A percentile compares a stretch with the other conserved stretches of the same genome.
Conservation (phyloP, 2,888 invertebrate genomes). For the Oithona nana region DNA sequence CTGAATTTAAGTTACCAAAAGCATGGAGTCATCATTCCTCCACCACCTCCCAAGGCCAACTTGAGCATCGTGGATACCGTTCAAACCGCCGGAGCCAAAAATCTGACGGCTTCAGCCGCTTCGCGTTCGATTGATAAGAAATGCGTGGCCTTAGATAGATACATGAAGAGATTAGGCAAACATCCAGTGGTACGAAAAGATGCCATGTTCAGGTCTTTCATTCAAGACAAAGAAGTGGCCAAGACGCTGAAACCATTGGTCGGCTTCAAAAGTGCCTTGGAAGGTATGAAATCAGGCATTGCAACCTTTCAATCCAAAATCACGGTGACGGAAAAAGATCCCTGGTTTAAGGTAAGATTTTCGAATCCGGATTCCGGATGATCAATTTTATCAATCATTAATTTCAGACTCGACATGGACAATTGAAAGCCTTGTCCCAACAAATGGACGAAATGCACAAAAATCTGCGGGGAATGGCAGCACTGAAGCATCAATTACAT, state of each 20-base stretch:
- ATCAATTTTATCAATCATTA: neutral
- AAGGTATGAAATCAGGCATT: neutral
- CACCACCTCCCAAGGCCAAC: neutral
- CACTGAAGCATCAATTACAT: neutral
- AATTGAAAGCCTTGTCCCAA: conserved; percentile 1
- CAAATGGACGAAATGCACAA: conserved; percentile 1
- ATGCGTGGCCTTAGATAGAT: conserved; percentile 3
- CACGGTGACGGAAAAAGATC: conserved; percentile 6
- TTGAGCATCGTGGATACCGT: neutral
- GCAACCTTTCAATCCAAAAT: neutral
- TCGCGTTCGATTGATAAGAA: neutral
- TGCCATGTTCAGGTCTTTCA: conserved; percentile 12
- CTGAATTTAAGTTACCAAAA: neutral
- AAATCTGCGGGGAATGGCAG: neutral
- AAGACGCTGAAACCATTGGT: neutral
- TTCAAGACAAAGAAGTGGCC: conserved; percentile 10
- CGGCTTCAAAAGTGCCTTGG: neutral
- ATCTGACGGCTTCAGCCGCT: neutral
- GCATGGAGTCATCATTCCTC: conserved; percentile 13
- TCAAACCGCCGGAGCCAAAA: neutral
- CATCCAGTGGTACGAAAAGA: conserved; percentile 15
- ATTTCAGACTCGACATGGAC: neutral
- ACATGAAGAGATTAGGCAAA: conserved; percentile 10
- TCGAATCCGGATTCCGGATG: too few species aligned
- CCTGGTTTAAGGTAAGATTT: conserved; percentile 2